Conservation (phyloP, 2,888 invertebrate species). For the Volucella inflata region DNA sequence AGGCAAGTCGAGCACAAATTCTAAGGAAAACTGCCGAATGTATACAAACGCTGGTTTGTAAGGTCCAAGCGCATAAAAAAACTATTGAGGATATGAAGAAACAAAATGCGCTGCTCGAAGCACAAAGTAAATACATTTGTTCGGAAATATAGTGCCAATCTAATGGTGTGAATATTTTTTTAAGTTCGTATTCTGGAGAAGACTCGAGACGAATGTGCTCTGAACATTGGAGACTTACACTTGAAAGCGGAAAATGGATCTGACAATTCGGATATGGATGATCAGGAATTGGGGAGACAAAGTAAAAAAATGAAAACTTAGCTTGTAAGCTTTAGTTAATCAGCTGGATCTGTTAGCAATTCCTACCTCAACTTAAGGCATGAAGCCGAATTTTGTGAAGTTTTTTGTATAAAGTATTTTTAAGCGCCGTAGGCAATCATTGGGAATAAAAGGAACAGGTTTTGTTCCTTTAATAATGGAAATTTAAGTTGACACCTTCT, state of each 20-base stretch:
- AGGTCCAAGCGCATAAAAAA: slow-evolving; percentile 95
- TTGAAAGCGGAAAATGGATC: slow-evolving; percentile 85
- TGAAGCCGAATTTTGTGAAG: background rate
- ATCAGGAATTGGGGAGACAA: slow-evolving; percentile 84
- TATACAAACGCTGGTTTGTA: slow-evolving; percentile 96
- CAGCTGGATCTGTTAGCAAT: background rate
- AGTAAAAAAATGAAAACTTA: slow-evolving; percentile 88
- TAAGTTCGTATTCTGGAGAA: slow-evolving; percentile 93
- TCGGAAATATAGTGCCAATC: too few species aligned
- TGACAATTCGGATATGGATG: slow-evolving; percentile 85
- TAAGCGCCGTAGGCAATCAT: background rate
- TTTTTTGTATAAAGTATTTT: slow-evolving; percentile 41
- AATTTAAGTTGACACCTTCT: background rate
- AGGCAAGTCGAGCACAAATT: slow-evolving; percentile 98
- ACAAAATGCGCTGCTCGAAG: slow-evolving; percentile 94
- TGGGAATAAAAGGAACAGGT: slow-evolving; percentile 3
- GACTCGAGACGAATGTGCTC: slow-evolving; percentile 89
- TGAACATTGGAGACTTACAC: slow-evolving; percentile 83
- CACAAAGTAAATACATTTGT: slow-evolving; percentile 89
- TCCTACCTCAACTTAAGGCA: background rate
- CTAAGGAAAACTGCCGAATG: slow-evolving; percentile 99
- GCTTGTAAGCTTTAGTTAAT: slow-evolving; percentile 78
- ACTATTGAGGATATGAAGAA: slow-evolving; percentile 97
- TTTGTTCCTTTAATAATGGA: background rate
- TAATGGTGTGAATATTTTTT: slow-evolving; percentile 79